Base-by-base conservation (phyloP, 2,797 vertebrate genomes). In the Chelidonichthys spinosus region DNA sequence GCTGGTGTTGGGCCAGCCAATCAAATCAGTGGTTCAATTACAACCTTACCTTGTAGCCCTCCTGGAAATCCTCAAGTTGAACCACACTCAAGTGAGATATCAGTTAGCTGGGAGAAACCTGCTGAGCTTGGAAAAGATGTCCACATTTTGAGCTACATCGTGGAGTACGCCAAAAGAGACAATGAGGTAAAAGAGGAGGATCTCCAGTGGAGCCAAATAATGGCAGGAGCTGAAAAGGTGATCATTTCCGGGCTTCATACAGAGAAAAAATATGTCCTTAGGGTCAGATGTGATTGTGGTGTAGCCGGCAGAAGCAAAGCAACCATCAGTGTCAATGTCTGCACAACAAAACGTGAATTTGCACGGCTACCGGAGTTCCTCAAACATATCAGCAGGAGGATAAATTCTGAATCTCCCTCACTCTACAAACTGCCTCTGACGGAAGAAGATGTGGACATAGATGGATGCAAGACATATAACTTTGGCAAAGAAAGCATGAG, bases 211-310 rank as follows among this genome's bases (percentile, higher is more conserved):
- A 82, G 46, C 1, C 47, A 78, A 49, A 50, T 0, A 0, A 40
- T 10, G 9, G 43, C 72, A 10, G 8, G 1, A 18, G 13, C 14
- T 39, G 69, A 88, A 1, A 54, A 63, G 13, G 7, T 0, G 0
- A 39, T 72, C 0, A 69, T 89, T 50, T 72, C 84, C 69, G 82
- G 18, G 4, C 82, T 90, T 67, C 68, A 68, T 42, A 6, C 47
- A 13, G 63, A 42, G 54, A 78, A 82, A 13, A 11, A 69, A 61
- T 88, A 86, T 64, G 43, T 40, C 2, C 65, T 89, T 46, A 82
- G 74, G 50, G 43, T 90, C 80, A 46, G 2, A n/a, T 82, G 85
- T 83, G 85, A 87, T 17, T 90, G 85, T 77, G 89, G 83, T n/a
- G 58, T 0, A 8, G 78, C 39, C 35, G 88, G 76, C 1, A 68